Percentiles rank a stretch among this genome's conserved stretches.
phyloP scores from a whole-genome alignment of 2,888 invertebrate species.

The Aromia moschata region DNA sequence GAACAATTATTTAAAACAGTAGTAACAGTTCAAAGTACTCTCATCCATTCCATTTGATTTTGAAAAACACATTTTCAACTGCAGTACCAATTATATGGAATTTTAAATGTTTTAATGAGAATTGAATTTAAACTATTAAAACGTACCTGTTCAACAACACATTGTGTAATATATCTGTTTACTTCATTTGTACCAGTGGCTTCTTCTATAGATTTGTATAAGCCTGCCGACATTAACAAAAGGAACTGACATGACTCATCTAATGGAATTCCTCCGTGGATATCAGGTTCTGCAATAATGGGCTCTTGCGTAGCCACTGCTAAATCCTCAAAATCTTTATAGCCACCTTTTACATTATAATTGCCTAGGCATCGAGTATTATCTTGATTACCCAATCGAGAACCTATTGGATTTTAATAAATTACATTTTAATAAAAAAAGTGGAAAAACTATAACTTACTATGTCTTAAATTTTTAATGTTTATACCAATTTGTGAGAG shows the following conservation, averaged over 20 bases:
- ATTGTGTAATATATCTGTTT: constrained; percentile 81
- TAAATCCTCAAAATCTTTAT: constrained; percentile 82
- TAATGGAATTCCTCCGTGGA: constrained; percentile 80
- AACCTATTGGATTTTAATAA: constrained; percentile 68
- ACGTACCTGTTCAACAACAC: constrained; percentile 78
- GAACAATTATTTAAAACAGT: too few species aligned
- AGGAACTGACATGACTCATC: constrained; percentile 85
- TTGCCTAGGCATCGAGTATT: constrained; percentile 89
- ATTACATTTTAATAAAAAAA: too few species aligned
- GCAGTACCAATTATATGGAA: too few species aligned
- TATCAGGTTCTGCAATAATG: constrained; percentile 84
- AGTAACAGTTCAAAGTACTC: too few species aligned
- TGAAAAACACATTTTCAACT: too few species aligned
- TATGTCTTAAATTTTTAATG: constrained; percentile 72
- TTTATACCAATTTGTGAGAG: constrained; percentile 80
- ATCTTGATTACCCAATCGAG: constrained; percentile 79
- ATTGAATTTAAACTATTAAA: too few species aligned
- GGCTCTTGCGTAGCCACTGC: constrained; percentile 77
- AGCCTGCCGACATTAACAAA: constrained; percentile 84
- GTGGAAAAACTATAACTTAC: constrained; percentile 63
- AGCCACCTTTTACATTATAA: constrained; percentile 85
- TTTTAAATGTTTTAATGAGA: too few species aligned
- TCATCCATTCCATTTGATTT: too few species aligned
- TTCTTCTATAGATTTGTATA: constrained; percentile 86
- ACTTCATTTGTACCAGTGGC: constrained; percentile 80